phyloP scores from a whole-genome alignment of 2,113 vertebrate genomes.

The Sarotherodon lohbergeri region DNA sequence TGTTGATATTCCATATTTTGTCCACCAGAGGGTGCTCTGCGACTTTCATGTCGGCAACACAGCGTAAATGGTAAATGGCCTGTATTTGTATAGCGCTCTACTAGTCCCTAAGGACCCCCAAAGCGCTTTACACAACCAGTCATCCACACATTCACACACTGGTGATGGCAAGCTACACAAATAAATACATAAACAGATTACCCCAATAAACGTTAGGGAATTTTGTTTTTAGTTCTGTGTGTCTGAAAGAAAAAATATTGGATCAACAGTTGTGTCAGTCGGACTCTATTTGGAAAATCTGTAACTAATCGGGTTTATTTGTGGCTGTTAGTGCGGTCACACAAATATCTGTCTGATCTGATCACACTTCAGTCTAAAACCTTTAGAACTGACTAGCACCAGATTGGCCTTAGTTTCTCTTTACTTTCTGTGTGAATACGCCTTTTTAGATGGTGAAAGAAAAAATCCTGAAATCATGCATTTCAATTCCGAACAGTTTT shows the following conservation, averaged over 20 bases:
- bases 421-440: slow-evolving; percentile 7
- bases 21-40: not conserved
- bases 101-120: too few relatives aligned
- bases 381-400: not conserved
- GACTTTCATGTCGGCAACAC: not conserved
- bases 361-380: not conserved
- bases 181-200: not conserved
- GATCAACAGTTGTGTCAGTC: not conserved
- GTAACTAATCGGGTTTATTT: not conserved
- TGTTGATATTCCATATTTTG: not conserved
- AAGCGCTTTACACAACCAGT: too few relatives aligned
- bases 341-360: not conserved
- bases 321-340: not conserved
- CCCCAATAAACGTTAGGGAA: rapidly evolving
- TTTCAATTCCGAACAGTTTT: not conserved
- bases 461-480: not conserved
- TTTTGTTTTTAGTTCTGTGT: not conserved
- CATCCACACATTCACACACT: too few relatives aligned
- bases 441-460: not conserved
- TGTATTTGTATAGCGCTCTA: too few relatives aligned
- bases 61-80: too few relatives aligned
- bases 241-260: not conserved
- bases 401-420: not conserved
- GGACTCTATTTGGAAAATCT: not conserved
- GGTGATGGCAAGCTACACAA: too few relatives aligned